Evolutionary conservation across 1,140 invertebrate species (phyloP).

Genomic region (Meloidogyne hapla): DNA sequence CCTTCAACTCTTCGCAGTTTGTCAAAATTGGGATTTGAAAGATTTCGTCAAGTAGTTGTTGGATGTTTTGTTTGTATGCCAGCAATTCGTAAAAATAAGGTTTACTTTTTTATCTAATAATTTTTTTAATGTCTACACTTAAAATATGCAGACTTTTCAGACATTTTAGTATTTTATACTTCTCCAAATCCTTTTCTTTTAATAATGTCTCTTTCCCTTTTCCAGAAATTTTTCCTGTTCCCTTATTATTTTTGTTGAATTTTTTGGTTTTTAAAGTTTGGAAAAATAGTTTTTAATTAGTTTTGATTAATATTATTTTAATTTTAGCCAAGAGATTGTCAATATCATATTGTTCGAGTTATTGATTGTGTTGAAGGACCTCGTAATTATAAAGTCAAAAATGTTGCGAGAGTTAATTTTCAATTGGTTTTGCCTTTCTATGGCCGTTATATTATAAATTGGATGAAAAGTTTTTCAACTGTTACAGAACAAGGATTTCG

Average conservation of each 20-base stretch:
- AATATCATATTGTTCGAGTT: conserved; percentile 22
- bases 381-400: not conserved
- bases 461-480: conserved; percentile 14
- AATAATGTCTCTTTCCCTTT: no score
- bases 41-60: conserved; percentile 1
- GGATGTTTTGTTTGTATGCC: conserved; percentile 28
- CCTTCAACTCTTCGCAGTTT: conserved; percentile 17
- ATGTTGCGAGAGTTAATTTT: conserved; percentile 3
- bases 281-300: not conserved
- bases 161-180: no score
- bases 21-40: conserved; percentile 19
- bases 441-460: conserved; percentile 17
- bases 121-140: no score
- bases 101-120: not conserved
- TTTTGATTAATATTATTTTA: not conserved
- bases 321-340: conserved; percentile 17
- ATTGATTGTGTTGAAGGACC: conserved; percentile 7
- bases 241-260: no score
- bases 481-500: conserved; percentile 22
- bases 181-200: no score
- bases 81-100: conserved; percentile 22
- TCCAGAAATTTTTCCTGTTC: no score
- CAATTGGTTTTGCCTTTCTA: conserved; percentile 15
- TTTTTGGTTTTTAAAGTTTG: no score
- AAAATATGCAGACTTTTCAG: no score